Base-by-base conservation (phyloP, 2,797 vertebrate genomes). In the Momotus momota region DNA sequence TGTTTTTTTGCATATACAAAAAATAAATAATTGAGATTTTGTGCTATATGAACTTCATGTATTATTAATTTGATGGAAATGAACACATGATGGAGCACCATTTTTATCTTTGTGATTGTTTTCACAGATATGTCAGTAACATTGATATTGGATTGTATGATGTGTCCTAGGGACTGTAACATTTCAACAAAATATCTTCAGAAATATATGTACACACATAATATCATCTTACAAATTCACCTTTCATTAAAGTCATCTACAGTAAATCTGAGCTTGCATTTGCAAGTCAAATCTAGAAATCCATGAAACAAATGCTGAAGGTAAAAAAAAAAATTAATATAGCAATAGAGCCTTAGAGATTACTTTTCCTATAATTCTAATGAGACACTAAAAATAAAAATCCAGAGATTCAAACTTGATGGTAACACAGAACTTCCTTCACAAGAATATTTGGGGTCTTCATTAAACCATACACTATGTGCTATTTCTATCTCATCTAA, bases 61-160 rank as follows among this genome's bases (percentile, higher is more conserved):
- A 95, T 97, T 97, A 96, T 96, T 96, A 97, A 97, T 97, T 95
- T 96, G 95, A 96, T 96, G 95, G 95, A 97, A 96, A 96, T 95
- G 94, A 96, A 95, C 92, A 96, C 92, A 96, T 96, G 96, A 96
- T 97, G 94, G 94, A 95, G 93, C 90, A 92, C 93, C 94, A 94
- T 96, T 96, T 97, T 96, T 94, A 96, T 95, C 95, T 95, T 90
- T 94, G 95, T 74, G 95, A 94, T 96, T 95, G 94, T 96, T 96
- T 95, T 87, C 90, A 87, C 93, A 90, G 94, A 89, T 95, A 95
- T 86, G 94, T 96, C 96, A 96, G 91, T 89, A 95, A 87, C 90
- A 81, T 64, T 78, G 94, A 87, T 96, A 94, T 41, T 86, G 94
- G 86, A 93, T 85, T 92, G 88, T 95, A 90, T 94, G 93, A 96